Evolutionary conservation across 2,888 invertebrate species (phyloP).

Genomic region (Philonicus albiceps): DNA sequence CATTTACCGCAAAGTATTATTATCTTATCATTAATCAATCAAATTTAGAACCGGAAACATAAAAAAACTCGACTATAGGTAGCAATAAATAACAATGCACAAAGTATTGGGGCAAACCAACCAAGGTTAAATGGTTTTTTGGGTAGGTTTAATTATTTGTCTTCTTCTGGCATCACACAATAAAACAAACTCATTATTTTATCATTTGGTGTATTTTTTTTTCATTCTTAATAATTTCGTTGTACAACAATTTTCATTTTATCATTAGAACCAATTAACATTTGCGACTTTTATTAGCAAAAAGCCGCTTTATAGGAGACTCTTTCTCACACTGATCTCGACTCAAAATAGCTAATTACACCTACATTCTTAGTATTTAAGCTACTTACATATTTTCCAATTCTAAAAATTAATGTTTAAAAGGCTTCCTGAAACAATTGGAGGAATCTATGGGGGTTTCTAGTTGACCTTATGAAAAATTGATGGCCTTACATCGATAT

Average conservation of each 20-base stretch:
- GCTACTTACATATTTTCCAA: background rate
- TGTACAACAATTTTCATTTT: slow-evolving; percentile 11
- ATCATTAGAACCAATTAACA: slow-evolving; percentile 20
- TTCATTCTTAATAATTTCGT: slow-evolving; percentile 1
- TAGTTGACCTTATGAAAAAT: background rate
- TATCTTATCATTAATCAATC: no score
- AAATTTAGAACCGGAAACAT: no score
- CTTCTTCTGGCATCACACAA: background rate
- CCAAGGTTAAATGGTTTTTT: background rate
- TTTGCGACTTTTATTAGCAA: background rate
- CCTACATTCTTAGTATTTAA: background rate
- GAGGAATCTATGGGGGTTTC: background rate
- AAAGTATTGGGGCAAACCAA: no score
- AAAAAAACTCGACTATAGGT: no score
- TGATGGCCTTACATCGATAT: background rate
- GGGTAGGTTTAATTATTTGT: background rate
- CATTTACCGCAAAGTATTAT: no score
- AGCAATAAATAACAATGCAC: no score
- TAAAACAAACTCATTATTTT: background rate
- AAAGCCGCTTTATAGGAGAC: background rate
- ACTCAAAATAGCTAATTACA: slow-evolving; percentile 12
- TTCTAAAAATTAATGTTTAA: background rate
- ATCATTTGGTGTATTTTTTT: slow-evolving; percentile 32
- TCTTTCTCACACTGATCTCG: background rate
- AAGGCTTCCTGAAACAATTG: background rate